Base-by-base conservation (phyloP, 2,888 invertebrate genomes). In the Seira ritae region DNA sequence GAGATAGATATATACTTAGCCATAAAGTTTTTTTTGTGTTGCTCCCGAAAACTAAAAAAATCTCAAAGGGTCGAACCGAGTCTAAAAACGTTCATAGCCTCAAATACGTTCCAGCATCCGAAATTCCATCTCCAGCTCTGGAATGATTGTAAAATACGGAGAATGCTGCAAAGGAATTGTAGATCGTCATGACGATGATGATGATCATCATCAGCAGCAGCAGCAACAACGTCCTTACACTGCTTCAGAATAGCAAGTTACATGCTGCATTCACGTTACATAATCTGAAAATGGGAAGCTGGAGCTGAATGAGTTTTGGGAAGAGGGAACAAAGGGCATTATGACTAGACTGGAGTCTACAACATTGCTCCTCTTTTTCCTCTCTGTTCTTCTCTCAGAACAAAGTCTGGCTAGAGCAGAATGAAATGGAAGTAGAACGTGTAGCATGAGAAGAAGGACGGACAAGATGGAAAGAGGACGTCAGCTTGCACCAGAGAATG, bases 401-500 rank as follows among this genome's bases (percentile, higher is more conserved):
- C 62, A 62, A 62, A 20, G 62, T 20, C 62, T 62, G 62, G 19
- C 20, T 31, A 55, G 60, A 46, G 20, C 22, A 60, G 31, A 67
- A 66, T 31, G 17, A 15, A 19, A 19, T 66, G 20, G 1, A 17
- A n/a, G 22, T 31, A 19, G 20, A 66, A 65, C 10, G 19, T n/a
- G 17, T 19, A 23, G 22, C 15, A 74, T 23, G 19, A 31, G 8
- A 31, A 31, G 8, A 8, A 31, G 8, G 37, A 62, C 2, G 73
- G 10, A 24, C 23, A 42, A 20, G 46, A 71, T 42, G 46, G 8
- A 31, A 31, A 2, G 31, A 31, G 31, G 17, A 37, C 46, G 22
- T 42, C 22, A 19, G 46, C 46, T 22, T 37, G 71, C 22, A 73
- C 69, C 77, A 17, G 22, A 70, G 23, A n/a, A 37, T 42, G n/a